Percentiles rank a stretch among this genome's conserved stretches.
These are phyloP conservation scores for Tinamus major DNA, from an alignment of 2,797 vertebrate genomes.

Conservation along the genomic window DNA sequence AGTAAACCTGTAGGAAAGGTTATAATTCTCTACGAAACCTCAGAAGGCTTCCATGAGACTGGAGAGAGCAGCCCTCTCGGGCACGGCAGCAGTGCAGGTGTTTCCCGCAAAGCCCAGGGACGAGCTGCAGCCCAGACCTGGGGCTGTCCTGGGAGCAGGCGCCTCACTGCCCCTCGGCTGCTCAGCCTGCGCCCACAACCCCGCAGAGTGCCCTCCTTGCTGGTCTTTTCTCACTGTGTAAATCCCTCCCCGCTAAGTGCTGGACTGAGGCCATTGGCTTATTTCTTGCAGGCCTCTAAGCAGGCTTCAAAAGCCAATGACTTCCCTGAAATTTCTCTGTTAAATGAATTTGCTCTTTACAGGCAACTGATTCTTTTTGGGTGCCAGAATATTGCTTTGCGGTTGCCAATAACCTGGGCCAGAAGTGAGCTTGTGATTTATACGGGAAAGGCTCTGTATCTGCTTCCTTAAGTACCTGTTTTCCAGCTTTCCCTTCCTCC, in stretches of 20 bases:
- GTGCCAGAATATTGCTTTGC: conserved; percentile 5
- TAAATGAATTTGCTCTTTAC: conserved; percentile 23
- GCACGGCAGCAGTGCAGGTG: neutral
- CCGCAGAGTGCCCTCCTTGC: fast-evolving
- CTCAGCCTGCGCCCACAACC: neutral
- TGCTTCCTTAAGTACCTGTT: conserved; percentile 27
- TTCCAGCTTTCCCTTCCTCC: neutral
- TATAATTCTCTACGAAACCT: neutral
- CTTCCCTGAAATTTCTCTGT: neutral
- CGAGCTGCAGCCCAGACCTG: neutral
- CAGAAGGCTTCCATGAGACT: neutral
- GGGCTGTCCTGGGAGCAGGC: neutral
- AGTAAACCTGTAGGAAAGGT: neutral
- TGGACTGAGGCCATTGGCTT: neutral
- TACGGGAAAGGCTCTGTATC: neutral
- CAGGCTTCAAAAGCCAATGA: neutral
- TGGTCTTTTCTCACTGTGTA: neutral
- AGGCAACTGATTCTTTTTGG: neutral
- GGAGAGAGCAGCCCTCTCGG: neutral
- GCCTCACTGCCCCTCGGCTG: neutral
- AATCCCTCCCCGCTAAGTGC: fast-evolving
- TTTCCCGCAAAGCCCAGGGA: fast-evolving
- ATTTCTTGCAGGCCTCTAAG: fast-evolving
- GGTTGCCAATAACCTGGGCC: conserved; percentile 18
- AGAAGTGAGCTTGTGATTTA: conserved; percentile 38